Base-by-base conservation (phyloP, 2,113 vertebrate species). In the Tympanuchus pallidicinctus region DNA sequence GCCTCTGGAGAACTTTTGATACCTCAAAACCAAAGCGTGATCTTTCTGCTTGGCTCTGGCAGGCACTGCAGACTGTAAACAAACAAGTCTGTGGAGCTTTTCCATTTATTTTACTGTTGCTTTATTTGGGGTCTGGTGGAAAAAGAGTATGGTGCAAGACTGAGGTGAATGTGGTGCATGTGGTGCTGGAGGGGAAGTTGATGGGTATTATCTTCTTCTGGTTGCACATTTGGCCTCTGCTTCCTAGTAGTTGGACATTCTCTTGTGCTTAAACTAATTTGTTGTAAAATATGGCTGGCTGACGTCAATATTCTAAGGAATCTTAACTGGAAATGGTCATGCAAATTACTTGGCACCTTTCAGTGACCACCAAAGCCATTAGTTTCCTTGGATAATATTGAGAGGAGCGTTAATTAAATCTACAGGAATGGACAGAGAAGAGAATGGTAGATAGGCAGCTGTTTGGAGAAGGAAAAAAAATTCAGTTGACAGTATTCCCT, bases 351-450 rank as follows among this genome's bases (percentile, higher is more conserved):
- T 84, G 56, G 79, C 89, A 92, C 65, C 79, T 92, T 86, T 76
- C 83, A 45, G 90, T 92, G 82, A 74, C 89, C 73, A 42, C 38
- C 61, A 88, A 90, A 91, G 57, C 85, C 65, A 34, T 81, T 72
- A 3, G 57, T 83, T 94, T 94, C 79, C 82, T 91, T 91, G 57
- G 89, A 92, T 75, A 83, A 64, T 25, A 71, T 50, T 59, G 60
- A 89, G 75, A 86, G 65, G 43, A 83, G 21, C 28, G 8, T 60
- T 91, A 69, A 94, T 88, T 90, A 83, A 96, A 91, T 88, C 61
- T 77, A 74, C 18, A 52, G 21, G 48, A 86, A 73, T 59, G 65
- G 90, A 86, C 76, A 72, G 65, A 54, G 38, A 61, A 90, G 52
- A 1, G 14, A 82, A 16, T 54, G 56, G 47, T 56, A 80, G 69